Conservation (phyloP, 1,140 invertebrate genomes). For the Tachypleus tridentatus region DNA sequence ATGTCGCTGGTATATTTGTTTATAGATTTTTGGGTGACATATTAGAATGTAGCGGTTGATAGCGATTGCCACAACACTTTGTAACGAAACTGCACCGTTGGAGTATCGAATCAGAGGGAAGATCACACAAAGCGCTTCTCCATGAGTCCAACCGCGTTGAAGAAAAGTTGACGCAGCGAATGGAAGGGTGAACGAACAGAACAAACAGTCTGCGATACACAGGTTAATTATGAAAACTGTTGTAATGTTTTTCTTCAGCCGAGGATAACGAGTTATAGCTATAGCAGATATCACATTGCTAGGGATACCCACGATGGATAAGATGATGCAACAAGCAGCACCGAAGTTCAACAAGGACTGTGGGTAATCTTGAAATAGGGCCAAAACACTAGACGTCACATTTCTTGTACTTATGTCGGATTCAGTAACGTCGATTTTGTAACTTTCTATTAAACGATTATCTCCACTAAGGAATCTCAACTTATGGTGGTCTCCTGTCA, state of each 20-base stretch:
- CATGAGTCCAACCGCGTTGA: slow-evolving; percentile 58
- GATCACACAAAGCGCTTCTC: slow-evolving; percentile 58
- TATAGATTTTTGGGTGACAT: slow-evolving; percentile 53
- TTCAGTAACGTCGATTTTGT: no score
- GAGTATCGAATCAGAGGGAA: slow-evolving; percentile 82
- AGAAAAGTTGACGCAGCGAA: slow-evolving; percentile 62
- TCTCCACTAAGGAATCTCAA: no score
- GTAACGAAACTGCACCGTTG: slow-evolving; percentile 69
- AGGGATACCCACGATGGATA: slow-evolving; percentile 40
- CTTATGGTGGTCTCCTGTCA: no score
- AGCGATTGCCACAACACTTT: slow-evolving; percentile 80
- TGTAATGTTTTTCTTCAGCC: slow-evolving; percentile 48
- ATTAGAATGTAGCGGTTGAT: slow-evolving; percentile 76
- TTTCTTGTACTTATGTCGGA: no score
- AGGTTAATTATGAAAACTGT: slow-evolving; percentile 76
- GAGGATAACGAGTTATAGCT: slow-evolving; percentile 12
- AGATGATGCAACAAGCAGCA: slow-evolving; percentile 56
- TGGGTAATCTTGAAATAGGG: slow-evolving; percentile 55
- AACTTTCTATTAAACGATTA: no score
- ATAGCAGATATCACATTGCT: slow-evolving; percentile 21
- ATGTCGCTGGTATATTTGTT: slow-evolving; percentile 20
- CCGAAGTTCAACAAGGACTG: slow-evolving; percentile 54
- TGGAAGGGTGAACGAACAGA: slow-evolving; percentile 69
- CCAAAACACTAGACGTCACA: no score
- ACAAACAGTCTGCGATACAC: slow-evolving; percentile 70